phyloP scores from a whole-genome alignment of 2,888 invertebrate species.

The Lasioglossum pauxillum region DNA sequence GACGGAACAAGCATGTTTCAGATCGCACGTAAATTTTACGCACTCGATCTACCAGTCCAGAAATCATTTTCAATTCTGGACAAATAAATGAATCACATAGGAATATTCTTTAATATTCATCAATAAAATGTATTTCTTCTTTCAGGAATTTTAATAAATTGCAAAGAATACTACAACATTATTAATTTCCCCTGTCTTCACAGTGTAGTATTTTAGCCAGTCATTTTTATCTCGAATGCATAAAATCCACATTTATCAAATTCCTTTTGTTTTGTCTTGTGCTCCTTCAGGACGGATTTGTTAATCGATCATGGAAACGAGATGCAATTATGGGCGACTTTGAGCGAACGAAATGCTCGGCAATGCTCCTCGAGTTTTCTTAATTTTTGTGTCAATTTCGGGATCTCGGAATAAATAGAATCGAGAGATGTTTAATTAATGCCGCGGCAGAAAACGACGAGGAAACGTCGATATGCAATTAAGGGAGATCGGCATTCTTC shows the following conservation, averaged over 20 bases:
- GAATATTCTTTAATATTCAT: no score
- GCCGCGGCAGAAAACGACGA: background rate
- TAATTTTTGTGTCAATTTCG: background rate
- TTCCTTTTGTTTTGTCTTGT: background rate
- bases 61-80: no score
- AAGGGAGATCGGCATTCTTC: background rate
- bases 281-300: background rate
- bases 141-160: no score
- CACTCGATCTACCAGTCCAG: no score
- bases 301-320: background rate
- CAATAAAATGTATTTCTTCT: no score
- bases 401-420: background rate
- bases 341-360: background rate
- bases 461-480: conserved; percentile 15
- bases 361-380: background rate
- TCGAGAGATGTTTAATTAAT: conserved; percentile 1
- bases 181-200: no score
- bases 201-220: no score
- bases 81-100: no score
- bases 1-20: no score
- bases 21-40: no score
- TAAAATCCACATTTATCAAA: background rate
- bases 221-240: background rate
- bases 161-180: no score
- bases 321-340: background rate